Percentiles rank a stretch among this genome's conserved stretches.
These are phyloP conservation scores for Peromyscus attwateri DNA, from an alignment of 2,797 vertebrate genomes.

Conservation along the genomic window DNA sequence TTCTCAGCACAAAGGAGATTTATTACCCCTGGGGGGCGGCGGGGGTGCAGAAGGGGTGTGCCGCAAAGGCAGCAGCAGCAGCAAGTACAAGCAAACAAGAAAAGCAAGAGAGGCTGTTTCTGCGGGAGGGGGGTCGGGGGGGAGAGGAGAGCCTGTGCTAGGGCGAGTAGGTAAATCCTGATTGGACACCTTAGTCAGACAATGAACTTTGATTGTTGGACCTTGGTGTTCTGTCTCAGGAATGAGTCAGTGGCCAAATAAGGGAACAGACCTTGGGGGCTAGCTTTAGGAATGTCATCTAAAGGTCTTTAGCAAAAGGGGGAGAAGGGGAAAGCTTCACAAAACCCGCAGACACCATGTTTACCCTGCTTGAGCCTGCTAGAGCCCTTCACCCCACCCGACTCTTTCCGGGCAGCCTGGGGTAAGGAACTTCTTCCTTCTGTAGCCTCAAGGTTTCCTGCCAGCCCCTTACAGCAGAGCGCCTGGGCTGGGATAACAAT, in stretches of 20 bases:
- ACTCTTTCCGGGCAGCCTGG: not conserved
- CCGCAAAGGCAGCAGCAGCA: not conserved
- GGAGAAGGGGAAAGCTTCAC: too few relatives aligned
- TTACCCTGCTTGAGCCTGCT: not conserved
- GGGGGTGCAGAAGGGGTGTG: accelerated
- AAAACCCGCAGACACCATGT: not conserved
- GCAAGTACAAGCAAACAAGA: not conserved
- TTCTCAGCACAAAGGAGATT: not conserved
- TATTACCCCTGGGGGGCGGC: not conserved
- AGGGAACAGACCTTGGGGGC: not conserved
- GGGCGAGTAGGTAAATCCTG: not conserved
- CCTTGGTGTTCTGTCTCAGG: not conserved
- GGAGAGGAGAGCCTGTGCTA: not conserved
- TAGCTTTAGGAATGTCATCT: not conserved
- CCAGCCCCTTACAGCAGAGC: not conserved
- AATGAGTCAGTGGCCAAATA: too few relatives aligned
- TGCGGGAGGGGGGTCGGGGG: too few relatives aligned
- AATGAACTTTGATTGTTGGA: not conserved
- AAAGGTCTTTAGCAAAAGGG: not conserved
- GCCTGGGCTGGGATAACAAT: conserved; percentile 1
- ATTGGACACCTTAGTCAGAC: not conserved
- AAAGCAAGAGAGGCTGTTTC: not conserved
- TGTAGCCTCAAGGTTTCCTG: not conserved
- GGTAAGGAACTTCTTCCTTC: not conserved
- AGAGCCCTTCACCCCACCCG: accelerated